Evolutionary conservation across 2,797 vertebrate species (phyloP), one percentile per base, ranked within the genome.

Genomic region (Buceros bicornis): DNA sequence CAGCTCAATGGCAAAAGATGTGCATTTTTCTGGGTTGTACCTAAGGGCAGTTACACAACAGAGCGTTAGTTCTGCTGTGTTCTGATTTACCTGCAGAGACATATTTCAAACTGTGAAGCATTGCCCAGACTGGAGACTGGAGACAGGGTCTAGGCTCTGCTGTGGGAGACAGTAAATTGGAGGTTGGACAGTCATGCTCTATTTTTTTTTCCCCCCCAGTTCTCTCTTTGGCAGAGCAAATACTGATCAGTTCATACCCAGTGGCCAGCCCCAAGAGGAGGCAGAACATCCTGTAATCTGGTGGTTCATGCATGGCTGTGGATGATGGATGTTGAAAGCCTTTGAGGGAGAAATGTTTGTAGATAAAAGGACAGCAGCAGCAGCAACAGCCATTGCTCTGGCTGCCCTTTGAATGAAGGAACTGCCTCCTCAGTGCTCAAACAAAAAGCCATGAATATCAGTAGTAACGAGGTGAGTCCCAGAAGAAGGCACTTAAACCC

Each of bases 241-340:
- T 90, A 88, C 64, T 47, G 69, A 61, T 93, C 40, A 42, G 26
- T 18, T 82, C 80, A 42, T 24, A 43, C 3, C 14, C n/a, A 66
- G n/a, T 20, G 62, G 73, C 12, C 73, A 90, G 51, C 18, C 88
- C 90, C 90, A 82, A 76, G 71, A 79, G 82, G 65, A 2, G 0
- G 69, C 62, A 84, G 86, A 94, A 73, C 73, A 70, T 82, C 43
- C 80, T 82, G 57, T 51, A 65, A 65, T 83, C 65, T n/a, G 33
- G 42, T 43, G 57, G 57, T 81, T 86, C 16, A 1, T 28, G 43
- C 82, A 24, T 67, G 83, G 24, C 82, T 1, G 5, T 16, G 35
- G 73, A 65, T 70, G 86, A 77, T 66, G 73, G 77, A 56, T 87
- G 73, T 35, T 79, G 86, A 90, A 90, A 96, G 90, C 54, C 40